Evolutionary conservation across 1,140 invertebrate species (phyloP), one percentile per base, ranked within the genome.

Genomic region (Daktulosphaira vitifoliae): DNA sequence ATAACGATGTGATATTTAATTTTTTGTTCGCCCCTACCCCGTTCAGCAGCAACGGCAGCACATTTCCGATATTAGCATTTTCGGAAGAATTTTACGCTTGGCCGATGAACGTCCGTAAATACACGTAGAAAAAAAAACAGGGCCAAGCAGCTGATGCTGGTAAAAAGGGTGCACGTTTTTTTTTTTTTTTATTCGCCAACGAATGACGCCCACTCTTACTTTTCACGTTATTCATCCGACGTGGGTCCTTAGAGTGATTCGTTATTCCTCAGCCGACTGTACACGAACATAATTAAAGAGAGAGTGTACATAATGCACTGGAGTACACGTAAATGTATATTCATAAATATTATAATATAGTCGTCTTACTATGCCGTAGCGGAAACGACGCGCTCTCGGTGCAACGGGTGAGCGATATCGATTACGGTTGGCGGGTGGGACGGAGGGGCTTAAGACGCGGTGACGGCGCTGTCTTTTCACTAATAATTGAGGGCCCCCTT

Each of bases 21-120:
- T 62, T 62, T 62, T 62, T 62, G 56, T 62, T 46, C 42, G 39
- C 25, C 25, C 25, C 11, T n/a, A 25, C 42, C 38, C 39, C 38
- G 53, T 42, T 16, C 29, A 11, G 11, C 29, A n/a, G n/a, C n/a
- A n/a, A n/a, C n/a, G n/a, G 48, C 48, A 26, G 42, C 56, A 29
- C 42, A n/a, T 59, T 48, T 48, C 18, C 25, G 42, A 62, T 48
- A 62, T 62, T 62, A 62, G 56, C 56, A 62, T 62, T 62, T 62
- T 29, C 38, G n/a, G n/a, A 62, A 48, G 56, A 62, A 48, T 62
- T 48, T 62, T 33, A 62, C 56, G 56, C 56, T 29, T 62, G 7
- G 44, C 42, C 44, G 16, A 8, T 38, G n/a, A 59, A 22, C 16
- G 9, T 46, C 15, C 54, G 54, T 39, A 25, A n/a, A n/a, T n/a